phyloP scores from a whole-genome alignment of 2,888 invertebrate species.

The Nipponacmea schrenckii region DNA sequence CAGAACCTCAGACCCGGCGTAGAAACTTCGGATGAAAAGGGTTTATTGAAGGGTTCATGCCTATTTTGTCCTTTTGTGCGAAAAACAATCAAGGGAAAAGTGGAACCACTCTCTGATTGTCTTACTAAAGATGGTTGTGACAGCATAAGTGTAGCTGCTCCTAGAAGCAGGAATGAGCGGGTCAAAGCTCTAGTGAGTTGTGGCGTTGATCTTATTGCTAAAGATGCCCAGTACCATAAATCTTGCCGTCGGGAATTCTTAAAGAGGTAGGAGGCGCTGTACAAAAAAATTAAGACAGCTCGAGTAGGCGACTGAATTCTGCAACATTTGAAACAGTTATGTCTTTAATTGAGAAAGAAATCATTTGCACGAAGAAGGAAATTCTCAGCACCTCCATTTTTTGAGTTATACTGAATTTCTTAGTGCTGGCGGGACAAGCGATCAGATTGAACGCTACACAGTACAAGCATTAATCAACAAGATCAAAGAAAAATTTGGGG shows the following conservation, averaged over 20 bases:
- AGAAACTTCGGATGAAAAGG: constrained; percentile 2
- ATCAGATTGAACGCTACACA: background rate
- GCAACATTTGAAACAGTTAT: background rate
- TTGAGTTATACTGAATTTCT: no score
- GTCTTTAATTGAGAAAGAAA: background rate
- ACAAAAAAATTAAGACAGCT: background rate
- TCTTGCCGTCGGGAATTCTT: constrained; percentile 6
- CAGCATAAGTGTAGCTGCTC: background rate
- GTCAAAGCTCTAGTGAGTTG: constrained; percentile 1
- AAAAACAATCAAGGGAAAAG: constrained; percentile 10
- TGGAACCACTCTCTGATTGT: constrained; percentile 12
- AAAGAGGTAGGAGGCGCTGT: background rate
- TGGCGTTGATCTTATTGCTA: constrained; percentile 6
- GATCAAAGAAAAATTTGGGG: background rate
- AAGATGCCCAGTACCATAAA: constrained; percentile 12
- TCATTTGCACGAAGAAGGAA: background rate
- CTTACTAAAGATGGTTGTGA: constrained; percentile 14
- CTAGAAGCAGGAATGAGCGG: constrained; percentile 10
- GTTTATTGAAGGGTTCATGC: constrained; percentile 14
- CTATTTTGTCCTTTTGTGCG: constrained; percentile 8
- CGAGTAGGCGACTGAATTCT: background rate
- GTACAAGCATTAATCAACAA: constrained; percentile 2
- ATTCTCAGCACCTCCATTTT: background rate
- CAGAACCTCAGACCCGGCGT: background rate
- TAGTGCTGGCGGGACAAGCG: constrained; percentile 1